phyloP scores from a whole-genome alignment of 2,113 vertebrate genomes.

The Hippolais icterina region DNA sequence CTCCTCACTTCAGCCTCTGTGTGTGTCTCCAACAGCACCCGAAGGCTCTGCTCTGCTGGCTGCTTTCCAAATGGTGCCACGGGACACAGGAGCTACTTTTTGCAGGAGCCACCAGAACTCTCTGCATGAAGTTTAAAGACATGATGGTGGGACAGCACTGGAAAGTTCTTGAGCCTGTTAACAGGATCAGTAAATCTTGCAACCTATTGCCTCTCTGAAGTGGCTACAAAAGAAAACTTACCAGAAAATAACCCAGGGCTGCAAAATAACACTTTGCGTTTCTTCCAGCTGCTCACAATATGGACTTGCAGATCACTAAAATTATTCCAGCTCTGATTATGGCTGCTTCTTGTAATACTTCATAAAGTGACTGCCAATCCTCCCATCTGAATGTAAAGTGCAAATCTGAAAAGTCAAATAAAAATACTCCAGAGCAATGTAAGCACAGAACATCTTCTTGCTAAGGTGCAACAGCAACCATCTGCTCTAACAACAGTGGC shows the following conservation, averaged over 20 bases:
- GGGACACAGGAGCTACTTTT: neutral
- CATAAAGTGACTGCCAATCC: neutral
- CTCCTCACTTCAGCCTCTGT: neutral
- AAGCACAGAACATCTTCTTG: neutral
- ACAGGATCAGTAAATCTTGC: neutral
- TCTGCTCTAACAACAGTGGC: neutral
- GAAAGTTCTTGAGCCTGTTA: neutral
- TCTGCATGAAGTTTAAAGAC: neutral
- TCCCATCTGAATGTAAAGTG: neutral
- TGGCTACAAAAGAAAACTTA: neutral
- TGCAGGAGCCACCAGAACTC: neutral
- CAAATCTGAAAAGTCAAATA: constrained; percentile 39
- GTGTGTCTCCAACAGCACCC: neutral
- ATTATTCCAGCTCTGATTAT: neutral
- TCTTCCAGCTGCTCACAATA: neutral
- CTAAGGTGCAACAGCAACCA: neutral
- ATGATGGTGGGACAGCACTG: neutral
- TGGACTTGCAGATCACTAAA: neutral
- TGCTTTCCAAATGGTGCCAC: neutral
- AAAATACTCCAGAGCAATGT: neutral
- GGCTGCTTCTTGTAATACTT: neutral
- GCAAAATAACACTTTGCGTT: neutral
- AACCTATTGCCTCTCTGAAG: neutral
- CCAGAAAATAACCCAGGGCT: neutral
- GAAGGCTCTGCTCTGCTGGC: neutral